phyloP scores from a whole-genome alignment of 2,797 vertebrate genomes.

The Otus scops region DNA sequence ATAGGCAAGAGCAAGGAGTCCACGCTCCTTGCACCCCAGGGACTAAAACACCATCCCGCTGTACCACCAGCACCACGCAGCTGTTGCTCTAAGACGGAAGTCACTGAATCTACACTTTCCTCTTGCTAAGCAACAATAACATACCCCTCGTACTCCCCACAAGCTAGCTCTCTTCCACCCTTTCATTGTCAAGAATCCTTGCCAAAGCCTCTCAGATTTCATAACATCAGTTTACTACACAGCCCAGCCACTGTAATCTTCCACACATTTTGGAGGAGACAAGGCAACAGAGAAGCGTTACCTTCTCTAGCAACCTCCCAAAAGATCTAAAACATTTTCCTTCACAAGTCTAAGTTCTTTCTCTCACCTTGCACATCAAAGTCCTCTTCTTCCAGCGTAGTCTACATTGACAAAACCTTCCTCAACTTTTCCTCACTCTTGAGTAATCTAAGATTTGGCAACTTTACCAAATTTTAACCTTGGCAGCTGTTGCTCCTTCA shows the following conservation, averaged over 20 bases:
- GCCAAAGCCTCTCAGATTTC: background rate
- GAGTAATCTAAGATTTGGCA: background rate
- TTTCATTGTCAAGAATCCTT: background rate
- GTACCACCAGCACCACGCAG: background rate
- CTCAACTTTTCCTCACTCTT: slow-evolving; percentile 4
- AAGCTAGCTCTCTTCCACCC: background rate
- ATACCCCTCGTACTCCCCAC: background rate
- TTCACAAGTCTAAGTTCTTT: background rate
- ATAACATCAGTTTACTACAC: background rate
- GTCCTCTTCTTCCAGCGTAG: slow-evolving; percentile 43
- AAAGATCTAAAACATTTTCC: background rate
- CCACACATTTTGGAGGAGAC: background rate
- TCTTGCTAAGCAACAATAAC: background rate
- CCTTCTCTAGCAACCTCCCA: background rate
- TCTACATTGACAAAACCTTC: slow-evolving; percentile 14
- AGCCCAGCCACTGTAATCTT: background rate
- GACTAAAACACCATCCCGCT: background rate
- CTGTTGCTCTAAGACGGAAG: background rate
- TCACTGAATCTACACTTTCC: background rate
- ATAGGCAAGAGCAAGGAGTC: background rate
- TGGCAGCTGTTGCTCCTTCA: background rate
- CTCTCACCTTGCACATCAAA: slow-evolving; percentile 36
- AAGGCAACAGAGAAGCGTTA: background rate
- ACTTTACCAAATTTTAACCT: slow-evolving; percentile 7
- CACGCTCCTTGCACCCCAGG: background rate